Conservation (phyloP, 92 coral and sea anemone genomes). For the Micromussa lordhowensis region DNA sequence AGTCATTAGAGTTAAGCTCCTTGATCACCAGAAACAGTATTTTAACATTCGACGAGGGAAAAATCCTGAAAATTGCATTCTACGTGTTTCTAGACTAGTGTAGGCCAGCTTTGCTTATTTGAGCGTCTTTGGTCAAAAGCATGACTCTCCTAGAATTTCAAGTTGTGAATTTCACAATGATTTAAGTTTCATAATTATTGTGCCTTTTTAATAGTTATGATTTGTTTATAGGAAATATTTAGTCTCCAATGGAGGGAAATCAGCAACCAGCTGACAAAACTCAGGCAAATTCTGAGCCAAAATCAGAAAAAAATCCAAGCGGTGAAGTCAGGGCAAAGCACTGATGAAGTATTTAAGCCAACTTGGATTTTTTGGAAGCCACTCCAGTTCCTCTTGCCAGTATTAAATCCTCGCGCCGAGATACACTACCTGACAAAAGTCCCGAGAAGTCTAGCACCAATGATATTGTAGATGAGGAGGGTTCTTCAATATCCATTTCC, state of each 20-base stretch:
- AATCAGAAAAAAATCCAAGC: conserved; percentile 30
- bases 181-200: conserved; percentile 11
- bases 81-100: no score
- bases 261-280: conserved; percentile 43
- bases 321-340: conserved; percentile 50
- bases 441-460: conserved; percentile 1
- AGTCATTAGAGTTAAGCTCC: conserved; percentile 13
- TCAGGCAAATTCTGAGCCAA: conserved; percentile 42
- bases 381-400: conserved; percentile 62
- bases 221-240: conserved; percentile 45
- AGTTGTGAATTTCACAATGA: conserved; percentile 19
- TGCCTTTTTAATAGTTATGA: conserved; percentile 40
- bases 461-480: conserved; percentile 26
- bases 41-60: no score
- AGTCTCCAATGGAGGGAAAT: conserved; percentile 32
- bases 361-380: conserved; percentile 70
- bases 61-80: no score
- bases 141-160: conserved; percentile 12
- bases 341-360: conserved; percentile 35
- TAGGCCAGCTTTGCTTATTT: no score
- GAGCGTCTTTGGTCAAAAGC: background rate
- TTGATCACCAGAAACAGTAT: no score
- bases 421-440: conserved; percentile 28
- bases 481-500: conserved; percentile 16
- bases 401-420: conserved; percentile 54